phyloP scores from a whole-genome alignment of 2,888 invertebrate genomes.

The Euphydryas editha region DNA sequence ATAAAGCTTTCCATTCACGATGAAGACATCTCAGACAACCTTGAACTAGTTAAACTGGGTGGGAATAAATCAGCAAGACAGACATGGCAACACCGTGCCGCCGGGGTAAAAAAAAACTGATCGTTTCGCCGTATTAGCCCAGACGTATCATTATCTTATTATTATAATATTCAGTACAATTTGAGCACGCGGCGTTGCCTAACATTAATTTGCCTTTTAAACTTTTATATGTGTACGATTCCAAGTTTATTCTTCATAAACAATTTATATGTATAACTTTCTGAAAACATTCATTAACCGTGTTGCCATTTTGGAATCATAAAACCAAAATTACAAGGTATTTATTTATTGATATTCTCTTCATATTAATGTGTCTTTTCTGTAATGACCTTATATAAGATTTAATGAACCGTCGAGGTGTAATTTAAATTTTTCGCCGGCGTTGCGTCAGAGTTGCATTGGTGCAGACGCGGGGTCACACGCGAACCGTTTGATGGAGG shows the following conservation, averaged over 20 bases:
- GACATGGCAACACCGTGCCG: constrained; percentile 66
- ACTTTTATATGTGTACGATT: constrained; percentile 3
- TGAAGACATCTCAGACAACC: constrained; percentile 61
- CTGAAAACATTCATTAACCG: background rate
- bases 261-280: background rate
- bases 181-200: constrained; percentile 41
- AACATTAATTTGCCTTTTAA: constrained; percentile 22
- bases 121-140: constrained; percentile 66
- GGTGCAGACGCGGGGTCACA: constrained; percentile 61
- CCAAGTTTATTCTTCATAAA: constrained; percentile 1
- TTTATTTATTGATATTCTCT: constrained; percentile 29
- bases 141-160: constrained; percentile 81
- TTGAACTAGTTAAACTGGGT: constrained; percentile 79
- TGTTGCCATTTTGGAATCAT: constrained; percentile 2
- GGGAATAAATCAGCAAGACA: constrained; percentile 67
- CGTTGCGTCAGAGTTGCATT: constrained; percentile 50
- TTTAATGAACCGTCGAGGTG: constrained; percentile 28
- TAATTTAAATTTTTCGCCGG: constrained; percentile 40
- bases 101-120: constrained; percentile 59
- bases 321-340: constrained; percentile 13
- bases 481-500: constrained; percentile 69
- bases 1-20: constrained; percentile 76
- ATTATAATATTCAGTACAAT: constrained; percentile 60
- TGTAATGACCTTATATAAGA: constrained; percentile 30
- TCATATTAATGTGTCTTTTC: constrained; percentile 24